Evolutionary conservation across 2,797 vertebrate genomes (phyloP), one percentile per base, ranked within the genome.

Genomic region (Epinephelus coioides): DNA sequence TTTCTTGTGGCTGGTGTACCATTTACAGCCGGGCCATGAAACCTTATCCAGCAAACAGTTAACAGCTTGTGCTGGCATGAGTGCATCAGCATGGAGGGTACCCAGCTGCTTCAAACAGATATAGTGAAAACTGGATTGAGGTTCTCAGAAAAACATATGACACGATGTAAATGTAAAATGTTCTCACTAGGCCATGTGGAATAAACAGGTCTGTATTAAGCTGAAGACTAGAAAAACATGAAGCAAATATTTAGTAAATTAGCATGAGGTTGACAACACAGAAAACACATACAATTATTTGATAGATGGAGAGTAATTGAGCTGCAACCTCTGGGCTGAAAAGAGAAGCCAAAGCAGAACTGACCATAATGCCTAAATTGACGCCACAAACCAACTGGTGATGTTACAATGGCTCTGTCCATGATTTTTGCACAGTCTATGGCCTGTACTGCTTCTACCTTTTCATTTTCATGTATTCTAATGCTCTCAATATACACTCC

Each of bases 21-120:
- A 21, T 47, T 65, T n/a, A 47, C 25, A 79, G 14, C 2, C 19
- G 49, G 4, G 50, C 25, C 43, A 67, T 63, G 23, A 40, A 13
- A 68, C 25, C 13, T 18, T 73, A 46, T 23, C 21, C 38, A 21
- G 19, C 23, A 34, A 62, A 57, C 38, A 62, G 56, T 25, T 19
- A 51, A 61, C 9, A 73, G 51, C 59, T 51, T 68, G 50, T 49
- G 5, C 60, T 60, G 23, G 7, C 19, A 27, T 17, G 30, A 53
- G 30, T 51, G n/a, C 11, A 73, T 60, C 44, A 56, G 43, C 23
- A 56, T 54, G 46, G 56, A 60, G 11, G 44, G 27, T 27, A 49
- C 64, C 55, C 46, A 46, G 50, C 7, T 54, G 59, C 44, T 64
- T 49, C 23, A 25, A n/a, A 61, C n/a, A 49, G 55, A 1, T 18